phyloP scores from a whole-genome alignment of 2,113 vertebrate genomes.

The Mesembrinibis cayennensis region DNA sequence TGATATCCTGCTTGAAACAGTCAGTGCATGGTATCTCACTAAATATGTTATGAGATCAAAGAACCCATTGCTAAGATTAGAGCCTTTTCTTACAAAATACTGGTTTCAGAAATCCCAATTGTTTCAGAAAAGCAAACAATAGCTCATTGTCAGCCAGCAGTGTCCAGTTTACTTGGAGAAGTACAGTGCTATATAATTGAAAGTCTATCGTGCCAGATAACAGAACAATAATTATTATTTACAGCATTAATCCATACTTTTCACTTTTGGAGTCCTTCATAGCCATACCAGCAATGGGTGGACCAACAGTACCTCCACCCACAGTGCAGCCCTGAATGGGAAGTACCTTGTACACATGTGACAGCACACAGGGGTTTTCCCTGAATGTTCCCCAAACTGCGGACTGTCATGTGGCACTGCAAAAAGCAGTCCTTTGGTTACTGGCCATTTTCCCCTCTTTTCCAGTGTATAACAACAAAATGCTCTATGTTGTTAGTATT shows the following conservation, averaged over 20 bases:
- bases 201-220: not conserved
- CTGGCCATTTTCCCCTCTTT: not conserved
- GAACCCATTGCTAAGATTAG: not conserved
- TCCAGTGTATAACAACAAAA: not conserved
- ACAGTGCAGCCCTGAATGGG: not conserved
- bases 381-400: not conserved
- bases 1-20: not conserved
- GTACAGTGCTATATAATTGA: not conserved
- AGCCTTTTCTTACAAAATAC: not conserved
- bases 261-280: not conserved
- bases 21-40: not conserved
- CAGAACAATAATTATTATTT: not conserved
- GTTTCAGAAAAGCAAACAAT: not conserved
- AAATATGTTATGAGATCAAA: not conserved
- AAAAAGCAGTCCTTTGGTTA: not conserved
- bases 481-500: not conserved
- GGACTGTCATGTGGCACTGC: not conserved
- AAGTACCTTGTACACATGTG: accelerated
- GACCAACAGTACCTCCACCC: not conserved
- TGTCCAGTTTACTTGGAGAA: not conserved
- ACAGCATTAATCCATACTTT: not conserved
- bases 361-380: not conserved
- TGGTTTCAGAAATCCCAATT: not conserved
- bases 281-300: not conserved
- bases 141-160: not conserved